phyloP scores from a whole-genome alignment of 1,140 invertebrate species.

The Rhopalosiphum maidis region DNA sequence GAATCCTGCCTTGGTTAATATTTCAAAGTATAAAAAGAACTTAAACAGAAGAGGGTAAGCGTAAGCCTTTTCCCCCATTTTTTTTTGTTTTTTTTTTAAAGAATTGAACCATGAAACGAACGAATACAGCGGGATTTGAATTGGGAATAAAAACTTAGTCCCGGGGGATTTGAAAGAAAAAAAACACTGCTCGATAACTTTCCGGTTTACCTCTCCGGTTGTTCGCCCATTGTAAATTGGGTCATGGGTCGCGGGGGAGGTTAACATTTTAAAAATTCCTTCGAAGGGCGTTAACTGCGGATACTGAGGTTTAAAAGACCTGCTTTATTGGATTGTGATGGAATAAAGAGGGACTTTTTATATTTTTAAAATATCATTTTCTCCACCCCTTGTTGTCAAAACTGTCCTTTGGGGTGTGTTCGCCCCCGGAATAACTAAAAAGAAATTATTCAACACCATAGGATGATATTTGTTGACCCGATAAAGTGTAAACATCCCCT shows the following conservation, averaged over 20 bases:
- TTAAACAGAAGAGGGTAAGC: conserved; percentile 38
- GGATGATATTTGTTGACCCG: conserved; percentile 45
- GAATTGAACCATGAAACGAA: conserved; percentile 56
- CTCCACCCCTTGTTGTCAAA: conserved; percentile 51
- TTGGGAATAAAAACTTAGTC: conserved; percentile 55
- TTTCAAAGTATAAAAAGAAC: conserved; percentile 55
- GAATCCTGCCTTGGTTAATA: conserved; percentile 48
- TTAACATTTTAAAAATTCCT: conserved; percentile 57
- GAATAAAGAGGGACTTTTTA: conserved; percentile 49
- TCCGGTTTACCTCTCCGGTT: conserved; percentile 56
- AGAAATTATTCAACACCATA: conserved; percentile 50
- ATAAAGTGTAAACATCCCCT: conserved; percentile 51
- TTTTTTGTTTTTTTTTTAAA: conserved; percentile 34
- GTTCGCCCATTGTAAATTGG: conserved; percentile 54
- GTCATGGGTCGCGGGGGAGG: conserved; percentile 55
- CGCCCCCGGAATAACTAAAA: conserved; percentile 32
- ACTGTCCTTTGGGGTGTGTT: conserved; percentile 53
- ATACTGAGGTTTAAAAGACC: conserved; percentile 52
- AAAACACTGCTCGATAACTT: conserved; percentile 53
- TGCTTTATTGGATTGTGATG: conserved; percentile 51
- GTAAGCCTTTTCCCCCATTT: conserved; percentile 40
- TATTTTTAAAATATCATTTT: conserved; percentile 58
- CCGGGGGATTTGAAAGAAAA: conserved; percentile 26
- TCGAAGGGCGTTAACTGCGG: conserved; percentile 44
- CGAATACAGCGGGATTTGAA: conserved; percentile 52